These are phyloP conservation scores for Aricia artaxerxes DNA, from an alignment of 2,888 invertebrate genomes.

Conservation along the genomic window DNA sequence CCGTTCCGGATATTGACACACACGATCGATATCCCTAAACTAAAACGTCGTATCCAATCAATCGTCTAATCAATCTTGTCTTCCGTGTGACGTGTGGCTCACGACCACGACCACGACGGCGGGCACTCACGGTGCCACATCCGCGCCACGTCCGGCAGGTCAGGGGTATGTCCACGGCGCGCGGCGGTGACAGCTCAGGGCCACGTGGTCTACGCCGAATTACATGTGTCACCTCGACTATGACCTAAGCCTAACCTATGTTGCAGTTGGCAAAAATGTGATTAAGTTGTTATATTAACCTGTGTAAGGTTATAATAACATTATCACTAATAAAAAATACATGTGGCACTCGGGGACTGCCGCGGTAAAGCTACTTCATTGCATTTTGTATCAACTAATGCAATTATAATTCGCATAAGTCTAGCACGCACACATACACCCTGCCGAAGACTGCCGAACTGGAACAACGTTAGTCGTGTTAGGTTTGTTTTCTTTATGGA, in stretches of 20 bases:
- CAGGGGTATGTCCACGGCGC: background rate
- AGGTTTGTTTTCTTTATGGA: too few species aligned
- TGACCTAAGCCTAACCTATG: background rate
- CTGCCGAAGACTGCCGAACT: too few species aligned
- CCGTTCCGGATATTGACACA: background rate
- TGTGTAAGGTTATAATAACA: too few species aligned
- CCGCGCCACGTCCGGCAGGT: slow-evolving; percentile 20
- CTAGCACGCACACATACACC: too few species aligned
- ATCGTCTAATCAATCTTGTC: background rate
- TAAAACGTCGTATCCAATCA: slow-evolving; percentile 1
- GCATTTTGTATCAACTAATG: too few species aligned
- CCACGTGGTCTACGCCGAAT: background rate
- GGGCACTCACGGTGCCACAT: background rate
- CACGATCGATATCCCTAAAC: background rate
- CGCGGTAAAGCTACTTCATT: too few species aligned
- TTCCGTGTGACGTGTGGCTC: background rate
- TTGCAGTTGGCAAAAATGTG: background rate
- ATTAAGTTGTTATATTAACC: too few species aligned
- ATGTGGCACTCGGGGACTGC: too few species aligned
- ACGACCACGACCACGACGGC: background rate
- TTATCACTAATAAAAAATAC: too few species aligned
- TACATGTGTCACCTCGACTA: background rate
- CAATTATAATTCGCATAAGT: too few species aligned
- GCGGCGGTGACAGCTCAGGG: background rate
- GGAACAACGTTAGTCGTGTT: too few species aligned